Base-by-base conservation (phyloP, 2,888 invertebrate genomes). In the Hylaea fasciaria region DNA sequence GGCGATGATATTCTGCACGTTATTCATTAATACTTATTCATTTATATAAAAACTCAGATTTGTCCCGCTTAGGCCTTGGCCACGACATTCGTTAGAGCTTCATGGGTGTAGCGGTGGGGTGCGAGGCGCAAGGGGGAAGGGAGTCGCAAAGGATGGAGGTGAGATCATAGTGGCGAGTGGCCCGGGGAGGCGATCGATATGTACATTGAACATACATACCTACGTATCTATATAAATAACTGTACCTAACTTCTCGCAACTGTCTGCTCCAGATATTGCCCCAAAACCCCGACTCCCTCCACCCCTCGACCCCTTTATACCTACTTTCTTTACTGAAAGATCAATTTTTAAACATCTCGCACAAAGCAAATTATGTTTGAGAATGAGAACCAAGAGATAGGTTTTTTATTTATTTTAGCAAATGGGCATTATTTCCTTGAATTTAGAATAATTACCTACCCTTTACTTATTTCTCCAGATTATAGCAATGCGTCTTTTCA, bases 161-260 rank as follows among this genome's bases (percentile, higher is more conserved):
- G 91, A 91, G 90, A 90, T 91, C 91, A 91, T 91, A 92, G 91
- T 91, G 91, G 91, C 90, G 91, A 91, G 91, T 90, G 88, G 88
- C 89, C 85, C 81, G 89, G 91, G 89, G 89, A 88, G 89, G 85
- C 91, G 91, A 92, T 92, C 91, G 90, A 92, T 92, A 91, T 91
- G 91, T 91, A 91, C 91, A 91, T 91, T 91, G 89, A 91, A 87
- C 90, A 86, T 90, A 91, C 85, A 89, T 91, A 37, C 37, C 12
- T 37, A 91, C 85, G 84, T 89, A 90, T 83, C 88, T 85, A 83
- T 89, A 89, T 89, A 91, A 87, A 89, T 89, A 90, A 86, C 86
- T 82, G 87, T 88, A 87, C 89, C 90, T 88, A 87, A 89, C 89
- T 89, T 88, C 89, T 89, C 89, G 83, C 90, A 87, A 89, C 86